Percentiles rank a stretch among this genome's conserved stretches.
phyloP scores from a whole-genome alignment of 2,888 invertebrate genomes.

The Coelogynopora nodosa region DNA sequence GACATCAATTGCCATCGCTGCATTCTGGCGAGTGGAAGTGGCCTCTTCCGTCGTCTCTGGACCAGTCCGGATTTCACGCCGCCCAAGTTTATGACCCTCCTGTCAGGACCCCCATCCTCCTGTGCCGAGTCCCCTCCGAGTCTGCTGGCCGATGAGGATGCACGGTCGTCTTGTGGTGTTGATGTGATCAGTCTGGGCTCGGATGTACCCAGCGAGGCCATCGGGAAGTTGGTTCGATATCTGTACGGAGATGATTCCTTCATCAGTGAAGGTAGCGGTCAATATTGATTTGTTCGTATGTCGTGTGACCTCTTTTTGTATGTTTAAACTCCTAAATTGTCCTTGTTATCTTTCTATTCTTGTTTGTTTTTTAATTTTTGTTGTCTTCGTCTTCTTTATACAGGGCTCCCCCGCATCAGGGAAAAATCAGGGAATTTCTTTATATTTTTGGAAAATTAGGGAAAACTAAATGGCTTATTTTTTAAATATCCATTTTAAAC shows the following conservation, averaged over 20 bases:
- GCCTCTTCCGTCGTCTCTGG: not conserved
- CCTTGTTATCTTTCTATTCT: too few relatives aligned
- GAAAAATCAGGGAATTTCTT: too few relatives aligned
- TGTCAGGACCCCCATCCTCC: not conserved
- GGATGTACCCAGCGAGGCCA: not conserved
- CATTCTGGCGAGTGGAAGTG: slow-evolving; percentile 8
- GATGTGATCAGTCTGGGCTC: not conserved
- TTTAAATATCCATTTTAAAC: too few relatives aligned
- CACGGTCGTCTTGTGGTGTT: not conserved
- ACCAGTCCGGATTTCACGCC: not conserved
- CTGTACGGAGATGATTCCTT: not conserved
- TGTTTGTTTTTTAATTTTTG: too few relatives aligned
- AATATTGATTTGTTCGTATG: too few relatives aligned
- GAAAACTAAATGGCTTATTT: too few relatives aligned
- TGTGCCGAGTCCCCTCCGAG: not conserved
- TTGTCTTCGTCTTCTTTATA: too few relatives aligned
- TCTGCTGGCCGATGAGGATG: not conserved
- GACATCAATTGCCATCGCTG: not conserved
- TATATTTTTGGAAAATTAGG: too few relatives aligned
- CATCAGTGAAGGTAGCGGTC: not conserved
- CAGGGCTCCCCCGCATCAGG: too few relatives aligned
- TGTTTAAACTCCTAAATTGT: too few relatives aligned
- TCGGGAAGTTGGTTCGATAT: not conserved
- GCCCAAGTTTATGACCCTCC: not conserved
- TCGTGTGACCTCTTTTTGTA: too few relatives aligned